A percentile compares a stretch with the other conserved stretches of the same genome.
These are phyloP conservation scores for Galerucella pusilla DNA, from an alignment of 2,888 invertebrate species.

Conservation along the genomic window DNA sequence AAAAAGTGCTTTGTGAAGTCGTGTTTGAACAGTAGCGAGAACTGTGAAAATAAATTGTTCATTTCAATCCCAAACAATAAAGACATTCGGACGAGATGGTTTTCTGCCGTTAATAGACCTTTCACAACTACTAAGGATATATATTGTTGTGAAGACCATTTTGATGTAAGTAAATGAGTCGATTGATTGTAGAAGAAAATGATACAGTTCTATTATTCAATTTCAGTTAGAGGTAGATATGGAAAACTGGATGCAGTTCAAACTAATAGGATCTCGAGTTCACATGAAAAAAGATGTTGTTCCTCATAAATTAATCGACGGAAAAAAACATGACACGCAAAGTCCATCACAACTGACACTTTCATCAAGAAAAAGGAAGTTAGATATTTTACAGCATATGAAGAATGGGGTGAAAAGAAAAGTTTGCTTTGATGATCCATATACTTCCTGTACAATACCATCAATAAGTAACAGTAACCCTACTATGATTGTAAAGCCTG, in stretches of 20 bases:
- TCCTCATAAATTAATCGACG: constrained; percentile 25
- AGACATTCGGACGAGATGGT: constrained; percentile 7
- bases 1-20: no score
- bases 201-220: neutral
- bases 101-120: constrained; percentile 19
- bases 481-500: constrained; percentile 18
- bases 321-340: constrained; percentile 8
- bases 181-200: constrained; percentile 3
- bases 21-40: no score
- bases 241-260: constrained; percentile 21
- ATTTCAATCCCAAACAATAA: no score
- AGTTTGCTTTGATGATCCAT: constrained; percentile 23
- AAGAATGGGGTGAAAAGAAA: constrained; percentile 6
- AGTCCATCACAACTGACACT: constrained; percentile 15
- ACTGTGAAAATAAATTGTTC: no score
- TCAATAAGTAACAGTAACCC: constrained; percentile 3
- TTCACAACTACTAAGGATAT: constrained; percentile 15
- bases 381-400: constrained; percentile 6
- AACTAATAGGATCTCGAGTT: constrained; percentile 19
- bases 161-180: neutral
- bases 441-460: neutral
- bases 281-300: constrained; percentile 22
- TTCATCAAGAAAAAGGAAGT: constrained; percentile 22
- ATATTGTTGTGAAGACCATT: neutral
- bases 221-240: constrained; percentile 20